Evolutionary conservation across 2,113 vertebrate species (phyloP).

Genomic region (Egretta garzetta): DNA sequence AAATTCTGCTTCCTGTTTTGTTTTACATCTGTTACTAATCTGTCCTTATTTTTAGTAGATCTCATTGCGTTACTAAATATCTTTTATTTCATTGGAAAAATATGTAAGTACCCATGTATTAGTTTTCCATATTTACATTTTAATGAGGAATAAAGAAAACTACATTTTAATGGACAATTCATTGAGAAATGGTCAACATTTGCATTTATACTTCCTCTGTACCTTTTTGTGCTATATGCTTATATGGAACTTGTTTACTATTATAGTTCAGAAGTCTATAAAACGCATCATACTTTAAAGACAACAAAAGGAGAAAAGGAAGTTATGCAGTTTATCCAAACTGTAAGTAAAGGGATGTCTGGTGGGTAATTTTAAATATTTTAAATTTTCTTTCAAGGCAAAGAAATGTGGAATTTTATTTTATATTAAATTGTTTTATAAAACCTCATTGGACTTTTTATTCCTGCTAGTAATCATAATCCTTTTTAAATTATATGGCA

Average conservation of each 20-base stretch:
- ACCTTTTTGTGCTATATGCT: neutral
- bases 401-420: neutral
- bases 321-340: neutral
- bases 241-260: neutral
- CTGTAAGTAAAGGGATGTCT: neutral
- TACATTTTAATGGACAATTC: neutral
- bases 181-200: neutral
- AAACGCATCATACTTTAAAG: neutral
- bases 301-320: neutral
- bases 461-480: neutral
- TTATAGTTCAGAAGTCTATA: neutral
- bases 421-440: neutral
- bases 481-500: conserved; percentile 8
- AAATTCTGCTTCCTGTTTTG: neutral
- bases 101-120: neutral
- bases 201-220: neutral
- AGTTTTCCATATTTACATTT: neutral
- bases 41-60: neutral
- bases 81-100: neutral
- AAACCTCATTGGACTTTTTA: neutral
- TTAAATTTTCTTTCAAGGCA: neutral
- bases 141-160: neutral
- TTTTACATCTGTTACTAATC: neutral
- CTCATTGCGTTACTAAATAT: neutral
- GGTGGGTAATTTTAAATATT: neutral